Evolutionary conservation across 2,888 invertebrate species (phyloP), one percentile per base, ranked within the genome.

Genomic region (Candidula unifasciata): DNA sequence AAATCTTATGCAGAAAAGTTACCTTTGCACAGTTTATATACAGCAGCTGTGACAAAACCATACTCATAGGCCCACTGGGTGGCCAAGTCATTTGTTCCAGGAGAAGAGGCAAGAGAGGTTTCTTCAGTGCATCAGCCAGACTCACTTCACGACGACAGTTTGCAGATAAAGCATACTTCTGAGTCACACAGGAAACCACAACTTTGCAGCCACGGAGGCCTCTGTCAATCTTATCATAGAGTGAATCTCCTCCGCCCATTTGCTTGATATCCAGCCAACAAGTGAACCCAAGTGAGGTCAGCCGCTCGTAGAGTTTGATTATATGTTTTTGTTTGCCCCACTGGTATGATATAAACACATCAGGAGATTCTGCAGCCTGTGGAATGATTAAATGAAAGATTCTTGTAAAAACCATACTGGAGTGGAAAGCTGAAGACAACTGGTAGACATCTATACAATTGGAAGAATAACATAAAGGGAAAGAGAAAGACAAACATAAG

Each of bases 241-340:
- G 90, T 1, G 92, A 92, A 85, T 93, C 93, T 8, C 93, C 93
- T 6, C 92, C 93, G 13, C 93, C 93, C 93, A 93, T 93, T 87
- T 93, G 93, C 78, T 90, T 88, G 57, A 93, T 93, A 86, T 93
- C 93, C 90, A 93, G 89, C 93, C 93, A 93, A 78, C 92, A 92
- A 30, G 86, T 88, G 80, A 89, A 91, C 24, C 93, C 93, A 10
- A 90, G 86, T 21, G 87, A 85, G 0, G 88, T 88, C 76, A 93
- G 87, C 1, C 89, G 88, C 44, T 89, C 80, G 85, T 92, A 92
- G 78, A 93, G 86, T 8, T 86, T 86, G 81, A 89, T 89, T 37
- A 93, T 89, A 85, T 93, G 89, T 24, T 89, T 89, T 86, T 93
- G 93, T 82, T 91, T 91, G 30, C 91, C 92, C 93, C 93, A 93